Conservation (phyloP, 2,888 invertebrate species). For the Drosophila ezoana region DNA sequence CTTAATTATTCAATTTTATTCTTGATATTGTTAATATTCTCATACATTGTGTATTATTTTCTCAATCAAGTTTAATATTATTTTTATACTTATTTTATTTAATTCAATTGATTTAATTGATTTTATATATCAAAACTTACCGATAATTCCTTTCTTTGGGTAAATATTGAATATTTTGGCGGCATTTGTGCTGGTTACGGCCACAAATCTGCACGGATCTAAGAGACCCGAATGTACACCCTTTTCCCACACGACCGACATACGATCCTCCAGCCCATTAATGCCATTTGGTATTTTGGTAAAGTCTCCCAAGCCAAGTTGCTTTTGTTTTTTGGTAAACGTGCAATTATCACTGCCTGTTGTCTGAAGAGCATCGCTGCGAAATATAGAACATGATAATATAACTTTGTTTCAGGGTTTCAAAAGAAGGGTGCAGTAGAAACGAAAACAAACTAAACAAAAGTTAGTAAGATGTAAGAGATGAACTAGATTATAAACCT, state of each 20-base stretch:
- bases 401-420: too few species aligned
- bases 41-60: too few species aligned
- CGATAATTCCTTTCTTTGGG: conserved; percentile 97
- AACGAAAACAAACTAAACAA: conserved; percentile 12
- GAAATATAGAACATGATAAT: background rate
- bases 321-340: conserved; percentile 96
- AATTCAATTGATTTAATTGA: too few species aligned
- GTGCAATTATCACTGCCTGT: conserved; percentile 99
- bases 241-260: conserved; percentile 99
- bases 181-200: conserved; percentile 97
- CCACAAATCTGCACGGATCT: conserved; percentile 97
- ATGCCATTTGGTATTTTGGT: conserved; percentile 98
- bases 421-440: too few species aligned
- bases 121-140: conserved; percentile 20
- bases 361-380: conserved; percentile 94
- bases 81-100: too few species aligned
- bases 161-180: conserved; percentile 99
- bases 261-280: conserved; percentile 98
- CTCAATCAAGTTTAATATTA: too few species aligned
- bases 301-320: conserved; percentile 94
- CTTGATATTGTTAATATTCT: too few species aligned
- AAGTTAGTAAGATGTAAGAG: conserved; percentile 18
- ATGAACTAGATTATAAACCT: background rate
- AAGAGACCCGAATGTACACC: conserved; percentile 95
- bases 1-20: too few species aligned